Evolutionary conservation across 1,140 invertebrate genomes (phyloP), one percentile per base, ranked within the genome.

Genomic region (Grapholita molesta): DNA sequence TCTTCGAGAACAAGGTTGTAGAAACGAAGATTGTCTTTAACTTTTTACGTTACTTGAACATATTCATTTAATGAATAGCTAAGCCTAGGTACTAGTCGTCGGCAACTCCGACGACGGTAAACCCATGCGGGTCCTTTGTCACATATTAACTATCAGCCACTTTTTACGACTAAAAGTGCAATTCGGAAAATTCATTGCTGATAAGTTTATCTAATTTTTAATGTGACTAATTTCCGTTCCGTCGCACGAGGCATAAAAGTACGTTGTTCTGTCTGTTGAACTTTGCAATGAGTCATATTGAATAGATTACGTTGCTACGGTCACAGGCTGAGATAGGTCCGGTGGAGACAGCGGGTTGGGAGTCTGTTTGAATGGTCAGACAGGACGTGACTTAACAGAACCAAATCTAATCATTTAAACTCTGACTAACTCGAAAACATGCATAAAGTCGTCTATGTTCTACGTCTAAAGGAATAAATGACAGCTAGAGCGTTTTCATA

Each of bases 201-300:
- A 83, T 85, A 85, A 68, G 66, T 64, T 76, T 82, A 85, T 85
- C 81, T 48, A 33, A 15, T 28, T 61, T 61, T 61, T 57, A 57
- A 28, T 32, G 53, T 83, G 77, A 84, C 72, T 79, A 80, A 85
- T 78, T 69, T 85, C 83, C 83, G 75, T 64, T 75, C 30, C 48
- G 71, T 35, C 68, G 65, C 66, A 25, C 33, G 67, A 33, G n/a
- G 65, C 52, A 73, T 70, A 74, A 67, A 61, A 61, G 74, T 71
- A 76, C 71, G 72, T 77, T 81, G 75, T 74, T 78, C 70, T 55
- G 30, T 71, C 65, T 71, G 74, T 52, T 38, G 42, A 72, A 71
- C 72, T 75, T 74, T 67, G 42, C 18, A 48, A 21, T 48, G 18
- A 48, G 15, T 48, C 42, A 48, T 21, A 18, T 21, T 48, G 72